Evolutionary conservation across 2,113 vertebrate genomes (phyloP).

Genomic region (Pao palembangensis): DNA sequence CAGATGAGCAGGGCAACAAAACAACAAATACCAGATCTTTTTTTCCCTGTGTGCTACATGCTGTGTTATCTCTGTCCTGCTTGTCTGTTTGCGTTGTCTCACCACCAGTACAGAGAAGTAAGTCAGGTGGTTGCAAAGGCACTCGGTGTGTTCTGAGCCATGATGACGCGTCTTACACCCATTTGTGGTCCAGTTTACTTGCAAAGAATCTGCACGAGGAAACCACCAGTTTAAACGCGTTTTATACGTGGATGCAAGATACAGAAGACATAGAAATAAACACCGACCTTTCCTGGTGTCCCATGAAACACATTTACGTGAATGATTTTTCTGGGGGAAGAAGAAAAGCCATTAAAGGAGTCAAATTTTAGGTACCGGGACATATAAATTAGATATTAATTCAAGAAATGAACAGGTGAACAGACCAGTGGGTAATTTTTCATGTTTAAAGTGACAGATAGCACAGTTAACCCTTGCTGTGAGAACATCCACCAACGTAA

Average conservation of each 20-base stretch:
- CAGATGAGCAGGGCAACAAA: background rate
- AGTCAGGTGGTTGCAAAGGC: conserved; percentile 73
- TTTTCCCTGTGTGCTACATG: background rate
- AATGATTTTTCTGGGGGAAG: conserved; percentile 51
- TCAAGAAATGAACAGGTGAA: too few species aligned
- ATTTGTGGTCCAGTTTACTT: conserved; percentile 55
- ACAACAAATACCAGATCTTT: background rate
- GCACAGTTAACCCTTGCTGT: too few species aligned
- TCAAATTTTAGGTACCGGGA: background rate
- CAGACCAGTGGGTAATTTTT: too few species aligned
- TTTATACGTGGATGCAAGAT: too few species aligned
- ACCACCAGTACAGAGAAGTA: conserved; percentile 78
- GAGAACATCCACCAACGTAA: too few species aligned
- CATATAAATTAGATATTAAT: too few species aligned
- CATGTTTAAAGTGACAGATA: too few species aligned
- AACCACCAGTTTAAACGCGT: background rate
- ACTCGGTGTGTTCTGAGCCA: conserved; percentile 53
- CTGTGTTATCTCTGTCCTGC: background rate
- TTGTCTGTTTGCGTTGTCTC: conserved; percentile 19
- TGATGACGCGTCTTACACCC: conserved; percentile 58
- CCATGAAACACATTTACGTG: conserved; percentile 72
- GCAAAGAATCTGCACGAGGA: conserved; percentile 54
- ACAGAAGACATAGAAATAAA: too few species aligned
- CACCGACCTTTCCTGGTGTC: conserved; percentile 66
- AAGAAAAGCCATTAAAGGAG: background rate